Percentiles rank a stretch among this genome's conserved stretches.
phyloP scores from a whole-genome alignment of 2,888 invertebrate species.

The Perizoma flavofasciatum region DNA sequence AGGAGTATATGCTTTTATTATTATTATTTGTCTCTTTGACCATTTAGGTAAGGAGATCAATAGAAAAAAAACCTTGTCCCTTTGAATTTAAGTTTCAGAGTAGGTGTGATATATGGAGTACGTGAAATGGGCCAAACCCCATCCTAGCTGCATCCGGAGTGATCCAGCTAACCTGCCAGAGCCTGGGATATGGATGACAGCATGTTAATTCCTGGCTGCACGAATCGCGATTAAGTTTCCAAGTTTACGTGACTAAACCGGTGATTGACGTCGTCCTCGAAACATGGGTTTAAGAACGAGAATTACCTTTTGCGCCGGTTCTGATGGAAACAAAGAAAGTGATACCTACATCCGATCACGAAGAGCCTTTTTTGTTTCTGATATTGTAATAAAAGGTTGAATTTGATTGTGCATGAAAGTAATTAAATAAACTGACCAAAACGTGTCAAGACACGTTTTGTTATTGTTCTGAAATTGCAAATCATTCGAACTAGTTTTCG shows the following conservation, averaged over 20 bases:
- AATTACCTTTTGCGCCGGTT: slow-evolving; percentile 12
- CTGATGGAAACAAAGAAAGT: slow-evolving; percentile 8
- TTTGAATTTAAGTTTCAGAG: too few species aligned
- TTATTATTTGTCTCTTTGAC: too few species aligned
- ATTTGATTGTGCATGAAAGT: background rate
- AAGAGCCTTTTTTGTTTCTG: slow-evolving; percentile 10
- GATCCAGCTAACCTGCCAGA: slow-evolving; percentile 23
- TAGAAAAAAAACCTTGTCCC: too few species aligned
- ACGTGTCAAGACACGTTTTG: too few species aligned
- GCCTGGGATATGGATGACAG: slow-evolving; percentile 49
- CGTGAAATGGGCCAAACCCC: too few species aligned
- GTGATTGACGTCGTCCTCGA: slow-evolving; percentile 37
- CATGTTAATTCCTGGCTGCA: slow-evolving; percentile 53
- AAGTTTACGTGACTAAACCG: slow-evolving; percentile 31
- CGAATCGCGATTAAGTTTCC: slow-evolving; percentile 39
- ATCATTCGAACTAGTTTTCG: too few species aligned
- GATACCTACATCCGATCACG: slow-evolving; percentile 14
- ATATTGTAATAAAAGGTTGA: slow-evolving; percentile 12
- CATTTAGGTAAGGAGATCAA: too few species aligned
- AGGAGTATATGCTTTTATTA: too few species aligned
- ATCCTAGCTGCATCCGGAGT: slow-evolving; percentile 4
- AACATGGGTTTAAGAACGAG: slow-evolving; percentile 26
- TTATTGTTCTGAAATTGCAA: too few species aligned
- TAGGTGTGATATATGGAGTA: too few species aligned
- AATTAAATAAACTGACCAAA: too few species aligned